phyloP scores from a whole-genome alignment of 2,113 vertebrate species.

The Xerus inauris region DNA sequence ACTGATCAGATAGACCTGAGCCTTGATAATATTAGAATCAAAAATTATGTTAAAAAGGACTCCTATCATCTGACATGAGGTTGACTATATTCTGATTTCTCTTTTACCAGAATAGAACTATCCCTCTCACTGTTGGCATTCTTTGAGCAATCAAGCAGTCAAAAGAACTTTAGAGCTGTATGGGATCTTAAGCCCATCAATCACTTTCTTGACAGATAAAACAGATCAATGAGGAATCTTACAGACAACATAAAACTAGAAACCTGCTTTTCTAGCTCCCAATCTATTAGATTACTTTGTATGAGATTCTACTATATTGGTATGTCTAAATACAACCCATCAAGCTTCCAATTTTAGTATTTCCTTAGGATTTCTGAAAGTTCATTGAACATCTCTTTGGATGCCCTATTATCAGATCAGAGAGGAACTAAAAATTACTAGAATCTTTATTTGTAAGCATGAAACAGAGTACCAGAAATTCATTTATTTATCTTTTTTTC shows the following conservation, averaged over 20 bases:
- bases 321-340: not conserved
- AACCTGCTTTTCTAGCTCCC: not conserved
- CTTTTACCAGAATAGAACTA: not conserved
- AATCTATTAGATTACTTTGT: not conserved
- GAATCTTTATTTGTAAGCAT: not conserved
- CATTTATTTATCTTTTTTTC: too few species aligned
- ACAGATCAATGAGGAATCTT: not conserved
- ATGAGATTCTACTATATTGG: not conserved
- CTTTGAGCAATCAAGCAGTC: not conserved
- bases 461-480: not conserved
- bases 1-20: not conserved
- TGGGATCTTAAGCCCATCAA: not conserved
- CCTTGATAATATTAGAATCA: not conserved
- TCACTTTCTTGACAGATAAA: not conserved
- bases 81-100: not conserved
- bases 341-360: not conserved
- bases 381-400: not conserved
- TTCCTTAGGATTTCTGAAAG: constrained; percentile 20
- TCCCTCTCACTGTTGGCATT: not conserved
- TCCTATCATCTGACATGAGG: not conserved
- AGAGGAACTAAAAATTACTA: not conserved
- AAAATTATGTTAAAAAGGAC: not conserved
- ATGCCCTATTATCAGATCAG: not conserved
- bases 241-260: not conserved
- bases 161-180: not conserved